phyloP scores from a whole-genome alignment of 2,888 invertebrate species.

The Elegia similella region DNA sequence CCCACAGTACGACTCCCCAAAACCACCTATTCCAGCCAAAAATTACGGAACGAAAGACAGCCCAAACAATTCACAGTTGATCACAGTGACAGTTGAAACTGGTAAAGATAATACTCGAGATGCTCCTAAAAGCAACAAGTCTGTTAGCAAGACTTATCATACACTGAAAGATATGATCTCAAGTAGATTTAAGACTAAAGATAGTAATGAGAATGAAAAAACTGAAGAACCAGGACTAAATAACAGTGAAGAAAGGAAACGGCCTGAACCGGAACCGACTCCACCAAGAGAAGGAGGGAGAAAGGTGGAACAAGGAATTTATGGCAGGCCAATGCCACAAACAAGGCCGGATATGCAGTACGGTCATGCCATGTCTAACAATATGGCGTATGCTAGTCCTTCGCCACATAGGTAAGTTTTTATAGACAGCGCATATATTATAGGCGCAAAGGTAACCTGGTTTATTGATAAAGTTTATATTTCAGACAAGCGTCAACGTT shows the following conservation, averaged over 20 bases:
- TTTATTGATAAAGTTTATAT: too few species aligned
- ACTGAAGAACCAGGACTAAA: constrained; percentile 78
- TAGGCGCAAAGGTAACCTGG: too few species aligned
- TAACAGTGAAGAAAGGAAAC: constrained; percentile 83
- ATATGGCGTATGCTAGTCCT: constrained; percentile 72
- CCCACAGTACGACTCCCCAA: constrained; percentile 70
- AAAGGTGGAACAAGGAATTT: constrained; percentile 82
- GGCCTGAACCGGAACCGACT: constrained; percentile 65
- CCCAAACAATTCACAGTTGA: constrained; percentile 73
- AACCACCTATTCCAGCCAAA: constrained; percentile 76
- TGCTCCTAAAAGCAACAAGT: constrained; percentile 81
- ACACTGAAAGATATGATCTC: constrained; percentile 92
- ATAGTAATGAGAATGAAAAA: constrained; percentile 79
- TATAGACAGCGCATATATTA: too few species aligned
- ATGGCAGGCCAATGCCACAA: constrained; percentile 82
- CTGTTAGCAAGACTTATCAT: constrained; percentile 90
- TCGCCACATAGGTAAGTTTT: constrained; percentile 65
- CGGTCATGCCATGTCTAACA: constrained; percentile 60
- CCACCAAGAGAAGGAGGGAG: constrained; percentile 70
- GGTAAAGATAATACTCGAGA: constrained; percentile 81
- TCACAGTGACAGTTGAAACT: constrained; percentile 82
- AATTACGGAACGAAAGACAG: constrained; percentile 64
- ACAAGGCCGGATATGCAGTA: constrained; percentile 71
- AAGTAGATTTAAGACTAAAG: constrained; percentile 87
- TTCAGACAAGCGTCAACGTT: too few species aligned